phyloP scores from a whole-genome alignment of 1,140 invertebrate genomes.

The Magallana gigas region DNA sequence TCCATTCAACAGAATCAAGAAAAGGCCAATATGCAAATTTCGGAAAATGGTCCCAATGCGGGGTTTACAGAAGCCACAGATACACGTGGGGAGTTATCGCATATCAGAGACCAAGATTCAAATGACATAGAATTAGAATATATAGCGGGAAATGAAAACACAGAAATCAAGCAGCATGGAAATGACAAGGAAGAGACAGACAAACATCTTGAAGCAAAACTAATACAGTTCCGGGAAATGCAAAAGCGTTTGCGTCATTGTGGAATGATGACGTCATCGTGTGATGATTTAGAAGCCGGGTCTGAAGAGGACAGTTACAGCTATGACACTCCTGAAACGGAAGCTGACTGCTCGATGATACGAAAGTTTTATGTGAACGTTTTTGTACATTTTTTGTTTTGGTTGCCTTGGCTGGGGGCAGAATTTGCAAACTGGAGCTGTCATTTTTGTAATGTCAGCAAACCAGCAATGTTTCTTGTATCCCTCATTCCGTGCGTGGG shows the following conservation, averaged over 20 bases:
- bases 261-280: neutral
- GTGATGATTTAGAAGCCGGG: neutral
- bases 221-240: neutral
- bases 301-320: neutral
- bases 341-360: neutral
- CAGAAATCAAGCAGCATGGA: neutral
- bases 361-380: conserved; percentile 3
- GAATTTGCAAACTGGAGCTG: neutral
- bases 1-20: neutral
- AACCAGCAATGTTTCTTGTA: neutral
- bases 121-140: neutral
- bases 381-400: neutral
- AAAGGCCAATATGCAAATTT: neutral
- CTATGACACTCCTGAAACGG: neutral
- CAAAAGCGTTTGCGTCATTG: neutral
- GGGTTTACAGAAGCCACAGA: no score
- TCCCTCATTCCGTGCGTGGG: neutral
- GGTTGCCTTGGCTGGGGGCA: neutral
- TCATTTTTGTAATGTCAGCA: neutral
- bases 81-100: no score
- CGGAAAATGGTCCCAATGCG: neutral
- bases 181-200: neutral
- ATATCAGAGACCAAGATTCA: neutral
- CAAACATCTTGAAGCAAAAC: neutral
- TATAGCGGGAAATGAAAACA: no score